Evolutionary conservation across 2,113 vertebrate genomes (phyloP), one percentile per base, ranked within the genome.

Genomic region (Heteronetta atricapilla): DNA sequence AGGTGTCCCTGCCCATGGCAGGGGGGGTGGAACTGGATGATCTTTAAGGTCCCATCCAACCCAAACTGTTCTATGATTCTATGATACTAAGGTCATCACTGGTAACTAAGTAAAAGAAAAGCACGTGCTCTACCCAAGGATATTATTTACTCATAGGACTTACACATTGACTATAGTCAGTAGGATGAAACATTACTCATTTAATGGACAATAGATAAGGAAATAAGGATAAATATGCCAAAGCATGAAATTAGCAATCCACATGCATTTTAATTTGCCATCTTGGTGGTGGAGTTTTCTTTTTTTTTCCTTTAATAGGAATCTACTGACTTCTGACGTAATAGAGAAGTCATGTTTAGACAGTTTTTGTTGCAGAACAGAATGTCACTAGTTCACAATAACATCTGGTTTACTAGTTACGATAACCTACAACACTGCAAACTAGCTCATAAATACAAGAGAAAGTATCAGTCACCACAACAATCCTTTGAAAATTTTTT

Each of bases 161-260:
- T 18, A 59, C 17, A 68, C 0, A 21, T 10, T 19, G 13, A 16
- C 74, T 56, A 48, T 3, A 60, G 25, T 34, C 4, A 1, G 2
- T 38, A 84, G 19, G 34, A 53, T 22, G 14, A 75, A 89, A 84
- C 0, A 4, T 6, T 62, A 82, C 33, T 87, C 13, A 50, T 87
- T 60, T n/a, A 59, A 20, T 87, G 46, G 86, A 91, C 82, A 82
- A 85, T 3, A 53, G 7, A 46, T 55, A 68, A 59, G 8, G 6
- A 70, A 89, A 59, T 64, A 89, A 64, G 13, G 13, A 69, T 17
- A 76, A 80, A 85, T n/a, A 86, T 31, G 80, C 58, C 46, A 81
- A 77, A 81, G 19, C 25, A 74, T 36, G 13, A 87, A 17, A 89
- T 94, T 36, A 93, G 33, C 38, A 87, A 82, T 68, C 22, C 34